Base-by-base conservation (phyloP, 30 jellyfish, hydroid and myxozoan genomes). In the Clytia hemisphaerica region DNA sequence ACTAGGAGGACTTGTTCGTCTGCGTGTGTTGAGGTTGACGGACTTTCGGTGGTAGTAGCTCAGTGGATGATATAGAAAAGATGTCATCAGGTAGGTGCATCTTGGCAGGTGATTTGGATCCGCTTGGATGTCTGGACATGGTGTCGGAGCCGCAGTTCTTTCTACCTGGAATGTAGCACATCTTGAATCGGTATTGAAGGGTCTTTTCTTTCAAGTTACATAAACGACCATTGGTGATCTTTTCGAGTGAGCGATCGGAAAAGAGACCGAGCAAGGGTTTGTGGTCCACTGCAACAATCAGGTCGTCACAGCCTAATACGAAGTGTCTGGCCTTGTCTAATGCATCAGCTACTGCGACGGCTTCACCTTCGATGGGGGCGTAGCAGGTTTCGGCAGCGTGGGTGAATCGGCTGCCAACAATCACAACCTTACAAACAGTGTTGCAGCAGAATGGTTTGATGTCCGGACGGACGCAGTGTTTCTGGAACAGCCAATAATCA, bases 351-450 rank as follows among this genome's bases (percentile, higher is more conserved):
- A 64, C 73, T 6, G 77, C 77, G 5, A 33, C 21, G 12, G 80
- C 80, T 33, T 64, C 77, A 33, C 77, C 77, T 25, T 64, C 73
- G 25, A 64, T 64, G 14, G 77, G 77, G 6, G 77, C 73, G 32
- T 64, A 64, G 25, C 73, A 14, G 6, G 73, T 32, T 28, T 64
- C 73, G 14, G 73, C 73, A 5, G 77, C 32, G 18, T 64, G 74
- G 73, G 77, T 64, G 34, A 64, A 64, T 5, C 75, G 32, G 25
- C 75, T 64, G 21, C 73, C 64, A 6, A 59, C 24, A 9, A 59
- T 12, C 14, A 64, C 24, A 10, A 29, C 24, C 63, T 31, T 59
- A 62, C 73, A 59, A 19, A 62, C 73, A 21, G 12, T 59, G 12
- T 14, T 6, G 63, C 73, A 59, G 64, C 73, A 59, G 61, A 31